These are phyloP conservation scores for Aramus guarauna DNA, from an alignment of 2,113 vertebrate genomes.

Conservation along the genomic window DNA sequence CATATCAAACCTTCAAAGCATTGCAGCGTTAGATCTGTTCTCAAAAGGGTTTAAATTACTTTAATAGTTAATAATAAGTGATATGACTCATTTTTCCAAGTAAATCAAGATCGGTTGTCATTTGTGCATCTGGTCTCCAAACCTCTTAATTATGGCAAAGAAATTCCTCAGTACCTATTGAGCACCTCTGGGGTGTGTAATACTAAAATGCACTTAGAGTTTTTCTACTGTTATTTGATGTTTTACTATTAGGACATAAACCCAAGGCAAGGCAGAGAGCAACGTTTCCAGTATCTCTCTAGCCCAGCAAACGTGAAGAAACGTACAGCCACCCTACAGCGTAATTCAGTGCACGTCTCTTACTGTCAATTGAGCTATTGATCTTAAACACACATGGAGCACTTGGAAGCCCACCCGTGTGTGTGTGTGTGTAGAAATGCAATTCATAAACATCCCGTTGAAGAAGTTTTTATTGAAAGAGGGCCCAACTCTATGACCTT, in stretches of 20 bases:
- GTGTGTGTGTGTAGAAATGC: background rate
- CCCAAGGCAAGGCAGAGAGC: background rate
- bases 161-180: background rate
- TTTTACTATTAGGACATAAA: background rate
- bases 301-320: background rate
- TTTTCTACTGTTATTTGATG: background rate
- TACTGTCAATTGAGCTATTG: background rate
- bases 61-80: conserved; percentile 72
- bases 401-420: background rate
- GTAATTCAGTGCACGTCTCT: background rate
- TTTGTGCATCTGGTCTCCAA: conserved; percentile 50
- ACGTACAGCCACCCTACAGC: background rate
- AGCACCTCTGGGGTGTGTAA: background rate
- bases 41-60: conserved; percentile 70
- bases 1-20: conserved; percentile 73
- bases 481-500: background rate
- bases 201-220: background rate
- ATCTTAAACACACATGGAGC: background rate
- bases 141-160: conserved; percentile 24
- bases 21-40: conserved; percentile 64
- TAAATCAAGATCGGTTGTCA: conserved; percentile 56
- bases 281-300: background rate
- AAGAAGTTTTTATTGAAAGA: background rate
- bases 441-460: background rate
- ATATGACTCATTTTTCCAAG: conserved; percentile 59